Base-by-base conservation (phyloP, 2,113 vertebrate genomes). In the Neolamprologus variostigma region DNA sequence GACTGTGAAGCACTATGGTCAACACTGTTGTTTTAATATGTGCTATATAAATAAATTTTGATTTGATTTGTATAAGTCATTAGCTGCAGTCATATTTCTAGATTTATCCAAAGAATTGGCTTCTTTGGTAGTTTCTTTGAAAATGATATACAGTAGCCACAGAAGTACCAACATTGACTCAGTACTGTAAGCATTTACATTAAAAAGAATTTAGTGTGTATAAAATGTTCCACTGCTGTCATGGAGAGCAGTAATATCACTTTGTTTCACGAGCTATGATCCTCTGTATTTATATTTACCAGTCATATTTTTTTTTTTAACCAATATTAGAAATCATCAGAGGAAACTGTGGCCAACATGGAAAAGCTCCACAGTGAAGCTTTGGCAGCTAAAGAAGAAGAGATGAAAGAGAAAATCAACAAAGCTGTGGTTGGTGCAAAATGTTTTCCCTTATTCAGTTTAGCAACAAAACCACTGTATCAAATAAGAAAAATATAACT, bases 281-380 rank as follows among this genome's bases (percentile, higher is more conserved):
- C 9, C 3, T 57, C 54, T 76, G 13, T 42, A 17, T 66, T 50
- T 5, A 71, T 73, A 61, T 57, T 76, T 51, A 13, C 23, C 10
- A 40, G 21, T 9, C 9, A 17, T 59, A 3, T 73, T 84, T 86
- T 71, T 54, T 54, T n/a, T 19, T 68, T 14, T 53, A 33, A 10
- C 57, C 61, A n/a, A 89, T 23, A 7, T 81, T 90, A 99, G 98
- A 99, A 98, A 88, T 97, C 97, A 50, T 97, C 97, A 54, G 98
- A 99, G 87, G 97, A 98, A 40, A 96, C 89, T 16, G 94, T 98
- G 51, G 91, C 96, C 87, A 96, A 97, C 76, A 80, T 99, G 83
- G 97, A 98, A 94, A 96, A 96, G 80, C 80, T 92, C 63, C 97
- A 99, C 89, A 91, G 93, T 85, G 95, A 97, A 86, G 96, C 96